Evolutionary conservation across 2,113 vertebrate genomes (phyloP), one percentile per base, ranked within the genome.

Genomic region (Tyto alba): DNA sequence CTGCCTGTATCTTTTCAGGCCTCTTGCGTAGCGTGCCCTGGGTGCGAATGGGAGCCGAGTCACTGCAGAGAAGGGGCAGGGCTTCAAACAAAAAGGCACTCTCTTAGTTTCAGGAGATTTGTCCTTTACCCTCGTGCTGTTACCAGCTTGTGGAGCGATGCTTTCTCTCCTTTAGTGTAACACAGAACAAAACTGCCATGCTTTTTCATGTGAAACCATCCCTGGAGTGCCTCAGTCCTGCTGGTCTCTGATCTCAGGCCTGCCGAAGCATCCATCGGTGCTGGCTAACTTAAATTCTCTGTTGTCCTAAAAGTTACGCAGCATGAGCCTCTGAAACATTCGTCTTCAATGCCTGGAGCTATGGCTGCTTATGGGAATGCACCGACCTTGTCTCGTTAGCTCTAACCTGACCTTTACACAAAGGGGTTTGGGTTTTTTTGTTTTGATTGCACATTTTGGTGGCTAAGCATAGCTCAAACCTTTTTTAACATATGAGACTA

Each of bases 191-290:
- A 22, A 4, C 40, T 7, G 15, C 59, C 6, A 0, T 7, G 36
- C 48, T 40, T 69, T 68, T 41, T 18, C 45, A 1, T 3, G 16
- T 10, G 55, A 20, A 64, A 7, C 4, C 2, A 5, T 18, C 63
- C n/a, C 78, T 50, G 2, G 4, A 53, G 59, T 0, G 5, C 43
- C 52, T 57, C 27, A 4, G 27, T 66, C 86, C 38, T 3, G 0
- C 36, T 26, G 84, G 22, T 19, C 38, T 29, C 40, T 52, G 62
- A 15, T 36, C 41, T 38, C 56, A 32, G 88, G 45, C 50, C 34
- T 34, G 60, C 43, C 0, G 12, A 25, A 38, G 57, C 30, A 14
- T 71, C 86, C 8, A 0, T 30, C 0, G 7, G 52, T 3, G 0
- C 56, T 27, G 47, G 23, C 41, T 18, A 2, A 8, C 40, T 22